Evolutionary conservation across 2,888 invertebrate species (phyloP), one percentile per base, ranked within the genome.

Genomic region (Sinelater perroti): DNA sequence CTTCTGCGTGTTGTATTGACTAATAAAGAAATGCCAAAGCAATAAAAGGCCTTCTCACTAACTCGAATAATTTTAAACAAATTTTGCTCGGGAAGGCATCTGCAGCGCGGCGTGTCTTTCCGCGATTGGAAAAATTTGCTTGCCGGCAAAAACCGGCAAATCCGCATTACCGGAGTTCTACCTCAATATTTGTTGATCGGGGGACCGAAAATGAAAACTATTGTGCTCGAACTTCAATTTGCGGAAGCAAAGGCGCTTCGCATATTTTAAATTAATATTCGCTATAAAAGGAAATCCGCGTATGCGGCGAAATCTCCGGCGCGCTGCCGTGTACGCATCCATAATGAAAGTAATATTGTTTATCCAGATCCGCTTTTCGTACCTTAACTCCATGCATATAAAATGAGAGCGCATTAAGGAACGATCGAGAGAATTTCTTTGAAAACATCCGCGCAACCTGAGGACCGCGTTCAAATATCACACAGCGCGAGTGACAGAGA

Each of bases 141-240:
- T 40, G 40, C 24, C 40, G 40, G 24, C 40, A 40, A 26, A 59
- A 40, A 53, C 30, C 44, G 30, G 33, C 24, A 50, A 58, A 44
- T 38, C 49, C 26, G 26, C 20, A 50, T 36, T 54, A 54, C 45
- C 49, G 42, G 42, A 47, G 49, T 59, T 58, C 58, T 35, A 42
- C 49, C 30, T 49, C 42, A 58, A 58, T 53, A 53, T 58, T 58
- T 54, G 47, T 53, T 40, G 53, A 53, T 58, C 44, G 47, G 42
- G 44, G 35, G 53, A 49, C 49, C 26, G 57, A 57, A 56, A 58
- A 54, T 58, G 58, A 58, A 58, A 53, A 49, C 44, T 54, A 58
- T 58, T 58, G 58, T 58, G 35, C 26, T 45, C 46, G 17, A 45
- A 38, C 24, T 59, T 59, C 59, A 44, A 59, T 54, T 59, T 54